Conservation (phyloP, 1,140 invertebrate genomes). For the Drosophila subpulchrella region DNA sequence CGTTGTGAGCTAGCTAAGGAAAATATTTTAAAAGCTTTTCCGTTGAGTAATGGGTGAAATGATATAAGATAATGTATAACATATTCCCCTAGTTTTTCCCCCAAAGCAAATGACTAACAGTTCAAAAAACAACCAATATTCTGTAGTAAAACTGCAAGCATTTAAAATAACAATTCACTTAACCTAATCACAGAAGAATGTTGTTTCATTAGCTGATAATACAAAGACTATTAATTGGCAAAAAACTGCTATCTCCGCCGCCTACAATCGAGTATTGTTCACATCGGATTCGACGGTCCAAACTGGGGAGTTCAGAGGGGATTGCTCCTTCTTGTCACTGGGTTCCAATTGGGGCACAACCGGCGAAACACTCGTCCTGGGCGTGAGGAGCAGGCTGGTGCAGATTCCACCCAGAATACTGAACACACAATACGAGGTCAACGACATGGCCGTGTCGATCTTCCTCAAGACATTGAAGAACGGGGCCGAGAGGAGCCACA, state of each 20-base stretch:
- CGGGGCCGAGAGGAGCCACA: slow-evolving; percentile 77
- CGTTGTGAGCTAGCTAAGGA: background rate
- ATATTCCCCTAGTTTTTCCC: background rate
- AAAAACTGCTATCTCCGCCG: background rate
- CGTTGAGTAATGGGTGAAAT: background rate
- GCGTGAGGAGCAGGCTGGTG: slow-evolving; percentile 71
- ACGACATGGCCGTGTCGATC: slow-evolving; percentile 71
- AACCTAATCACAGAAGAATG: slow-evolving; percentile 70
- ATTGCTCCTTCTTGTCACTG: slow-evolving; percentile 64
- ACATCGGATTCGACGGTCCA: slow-evolving; percentile 77
- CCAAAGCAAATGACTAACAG: background rate
- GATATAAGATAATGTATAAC: background rate
- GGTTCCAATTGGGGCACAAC: slow-evolving; percentile 25
- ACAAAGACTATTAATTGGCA: slow-evolving; percentile 17
- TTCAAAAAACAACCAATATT: slow-evolving; percentile 4
- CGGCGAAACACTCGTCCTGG: slow-evolving; percentile 44
- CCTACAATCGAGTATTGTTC: slow-evolving; percentile 73
- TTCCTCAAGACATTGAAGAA: slow-evolving; percentile 80
- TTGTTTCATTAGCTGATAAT: slow-evolving; percentile 55
- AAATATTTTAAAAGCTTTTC: background rate
- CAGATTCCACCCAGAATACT: slow-evolving; percentile 78
- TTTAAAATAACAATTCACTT: slow-evolving; percentile 47
- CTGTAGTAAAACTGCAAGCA: slow-evolving; percentile 10
- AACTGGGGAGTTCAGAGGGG: slow-evolving; percentile 63
- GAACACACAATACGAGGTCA: slow-evolving; percentile 72